Evolutionary conservation across 2,797 vertebrate species (phyloP), one percentile per base, ranked within the genome.

Genomic region (Xyrichtys novacula): DNA sequence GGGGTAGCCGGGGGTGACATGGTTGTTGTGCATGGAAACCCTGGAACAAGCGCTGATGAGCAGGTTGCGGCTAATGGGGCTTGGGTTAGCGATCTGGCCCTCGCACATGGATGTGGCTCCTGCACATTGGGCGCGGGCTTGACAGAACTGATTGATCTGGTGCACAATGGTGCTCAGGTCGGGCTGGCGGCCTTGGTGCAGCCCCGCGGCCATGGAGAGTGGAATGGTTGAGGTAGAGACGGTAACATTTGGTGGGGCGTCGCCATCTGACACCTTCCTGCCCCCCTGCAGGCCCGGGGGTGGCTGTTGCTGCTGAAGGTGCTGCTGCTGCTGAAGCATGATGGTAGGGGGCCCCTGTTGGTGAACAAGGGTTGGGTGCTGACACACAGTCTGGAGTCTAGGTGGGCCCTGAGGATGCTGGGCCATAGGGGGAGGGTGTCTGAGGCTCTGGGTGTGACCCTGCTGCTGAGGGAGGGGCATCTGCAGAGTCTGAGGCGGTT

Each of bases 151-250:
- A 95, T 96, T 98, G 89, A 99, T 98, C 96, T 99, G 98, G 92
- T 98, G 97, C 89, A 99, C 96, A n/a, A 99, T 98, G 94, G 95
- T 95, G 94, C 96, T 98, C 93, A 99, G 95, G 94, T 99, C 97
- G 31, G 97, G 93, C 89, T 95, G 96, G 89, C 88, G 93, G 91
- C 93, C 96, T 89, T 97, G 97, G 90, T 98, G 96, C 91, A 98
- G 90, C 76, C 96, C 96, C 48, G 96, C 94, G 61, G 96, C 97
- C 97, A 98, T 98, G 73, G 97, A 98, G 85, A 98, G 97, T 74
- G 98, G 98, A 93, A 99, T 98, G 95, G 96, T 98, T 98, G 98
- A 99, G 98, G 98, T 99, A 99, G 98, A 99, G 94, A 99, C 97
- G 84, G 98, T 99, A 95, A 99, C 97, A 89, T 99, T 99, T 80